Evolutionary conservation across 2,797 vertebrate genomes (phyloP).

Genomic region (Glyptemys insculpta): DNA sequence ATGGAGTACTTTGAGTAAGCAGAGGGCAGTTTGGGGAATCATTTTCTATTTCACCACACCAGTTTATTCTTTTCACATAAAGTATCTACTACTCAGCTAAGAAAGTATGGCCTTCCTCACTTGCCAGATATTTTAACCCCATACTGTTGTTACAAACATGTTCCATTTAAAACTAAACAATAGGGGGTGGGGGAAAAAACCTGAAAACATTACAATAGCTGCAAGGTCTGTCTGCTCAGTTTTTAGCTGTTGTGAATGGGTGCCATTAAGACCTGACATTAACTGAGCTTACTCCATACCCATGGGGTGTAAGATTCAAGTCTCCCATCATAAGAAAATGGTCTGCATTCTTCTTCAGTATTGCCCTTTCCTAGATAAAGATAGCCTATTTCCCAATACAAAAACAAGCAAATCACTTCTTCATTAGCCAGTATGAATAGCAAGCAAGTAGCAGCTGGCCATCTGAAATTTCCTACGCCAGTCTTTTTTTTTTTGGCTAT

Average conservation of each 20-base stretch:
- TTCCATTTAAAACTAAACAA: neutral
- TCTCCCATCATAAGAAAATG: neutral
- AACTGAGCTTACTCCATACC: neutral
- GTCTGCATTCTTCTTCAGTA: neutral
- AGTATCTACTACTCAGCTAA: neutral
- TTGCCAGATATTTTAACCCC: neutral
- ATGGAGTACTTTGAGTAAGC: neutral
- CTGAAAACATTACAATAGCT: neutral
- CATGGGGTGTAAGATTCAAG: neutral
- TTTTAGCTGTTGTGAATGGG: neutral
- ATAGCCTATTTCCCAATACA: neutral
- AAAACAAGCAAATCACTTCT: neutral
- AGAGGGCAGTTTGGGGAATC: neutral
- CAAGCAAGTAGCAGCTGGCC: neutral
- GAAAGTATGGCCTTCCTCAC: neutral
- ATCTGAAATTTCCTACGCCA: neutral
- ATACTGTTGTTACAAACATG: neutral
- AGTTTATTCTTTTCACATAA: neutral
- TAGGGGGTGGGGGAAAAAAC: neutral
- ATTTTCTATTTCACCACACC: neutral
- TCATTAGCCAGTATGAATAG: neutral
- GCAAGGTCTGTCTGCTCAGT: neutral
- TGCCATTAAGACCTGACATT: neutral
- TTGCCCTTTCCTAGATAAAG: neutral
- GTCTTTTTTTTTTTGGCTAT: neutral